Conservation (phyloP, 92 coral and sea anemone genomes). For the Scolanthus callimorphus region DNA sequence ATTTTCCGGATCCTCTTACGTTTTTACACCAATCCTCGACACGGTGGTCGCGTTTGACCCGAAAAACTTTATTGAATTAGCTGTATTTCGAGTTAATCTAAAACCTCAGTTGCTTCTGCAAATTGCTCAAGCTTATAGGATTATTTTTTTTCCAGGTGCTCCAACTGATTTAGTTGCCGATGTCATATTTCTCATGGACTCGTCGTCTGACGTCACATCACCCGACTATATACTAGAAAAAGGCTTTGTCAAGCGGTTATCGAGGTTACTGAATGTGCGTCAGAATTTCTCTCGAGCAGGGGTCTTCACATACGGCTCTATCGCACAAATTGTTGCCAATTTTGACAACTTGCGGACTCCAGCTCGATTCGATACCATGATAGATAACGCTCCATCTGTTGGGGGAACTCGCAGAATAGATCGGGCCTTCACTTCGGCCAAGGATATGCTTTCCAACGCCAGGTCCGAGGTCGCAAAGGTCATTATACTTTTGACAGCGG, state of each 20-base stretch:
- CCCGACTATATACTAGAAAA: constrained; percentile 43
- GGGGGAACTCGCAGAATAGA: constrained; percentile 58
- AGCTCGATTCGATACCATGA: constrained; percentile 7
- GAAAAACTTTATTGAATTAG: too few species aligned
- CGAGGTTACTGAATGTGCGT: constrained; percentile 39
- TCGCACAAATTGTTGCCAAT: constrained; percentile 23
- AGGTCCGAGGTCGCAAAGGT: constrained; percentile 45
- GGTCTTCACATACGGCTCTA: constrained; percentile 42
- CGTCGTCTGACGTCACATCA: constrained; percentile 51
- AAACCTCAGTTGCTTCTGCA: too few species aligned
- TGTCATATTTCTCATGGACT: constrained; percentile 59
- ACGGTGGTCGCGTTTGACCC: too few species aligned
- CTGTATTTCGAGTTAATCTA: too few species aligned
- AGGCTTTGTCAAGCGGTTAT: constrained; percentile 41
- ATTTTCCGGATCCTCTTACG: too few species aligned
- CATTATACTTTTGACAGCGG: constrained; percentile 60
- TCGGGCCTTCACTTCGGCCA: constrained; percentile 43
- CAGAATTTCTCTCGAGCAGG: constrained; percentile 62
- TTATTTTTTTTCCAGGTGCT: neutral
- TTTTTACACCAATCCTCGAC: too few species aligned
- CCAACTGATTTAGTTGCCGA: constrained; percentile 36
- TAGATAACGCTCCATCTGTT: constrained; percentile 50
- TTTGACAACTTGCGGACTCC: constrained; percentile 17
- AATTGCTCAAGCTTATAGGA: too few species aligned
- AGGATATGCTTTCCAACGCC: constrained; percentile 16